Percentiles rank a stretch among this genome's conserved stretches.
Evolutionary conservation across 2,113 vertebrate genomes (phyloP).

Genomic region (Festucalex cinctus): DNA sequence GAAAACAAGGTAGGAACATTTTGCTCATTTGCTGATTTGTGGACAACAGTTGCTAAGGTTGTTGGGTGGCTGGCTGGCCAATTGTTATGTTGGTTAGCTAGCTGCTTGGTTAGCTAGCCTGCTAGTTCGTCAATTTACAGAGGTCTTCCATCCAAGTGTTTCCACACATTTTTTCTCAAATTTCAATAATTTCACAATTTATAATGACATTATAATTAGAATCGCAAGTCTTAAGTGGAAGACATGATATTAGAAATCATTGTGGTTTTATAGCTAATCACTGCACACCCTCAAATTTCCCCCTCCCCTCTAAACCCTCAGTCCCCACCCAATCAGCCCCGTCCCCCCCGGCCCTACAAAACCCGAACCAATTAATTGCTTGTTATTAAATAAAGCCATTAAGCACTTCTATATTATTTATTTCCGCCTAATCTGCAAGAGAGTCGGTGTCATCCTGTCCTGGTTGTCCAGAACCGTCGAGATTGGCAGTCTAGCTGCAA

Average conservation of each 20-base stretch:
- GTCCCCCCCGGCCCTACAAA: neutral
- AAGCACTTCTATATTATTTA: slow-evolving; percentile 4
- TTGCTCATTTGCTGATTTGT: too few species aligned
- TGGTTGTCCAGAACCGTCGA: neutral
- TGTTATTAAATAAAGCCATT: slow-evolving; percentile 12
- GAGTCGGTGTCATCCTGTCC: neutral
- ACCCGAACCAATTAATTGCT: slow-evolving; percentile 10
- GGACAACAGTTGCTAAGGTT: too few species aligned
- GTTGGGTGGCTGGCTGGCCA: too few species aligned
- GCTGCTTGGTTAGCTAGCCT: too few species aligned
- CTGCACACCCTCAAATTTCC: neutral
- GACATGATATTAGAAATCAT: neutral
- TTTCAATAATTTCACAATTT: neutral
- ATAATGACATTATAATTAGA: neutral
- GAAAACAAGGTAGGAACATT: too few species aligned
- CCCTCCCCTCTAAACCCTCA: neutral
- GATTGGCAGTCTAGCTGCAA: neutral
- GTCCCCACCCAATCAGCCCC: slow-evolving; percentile 8
- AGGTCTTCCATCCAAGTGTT: too few species aligned
- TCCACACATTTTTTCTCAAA: neutral
- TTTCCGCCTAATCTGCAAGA: slow-evolving; percentile 2
- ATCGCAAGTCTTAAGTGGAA: neutral
- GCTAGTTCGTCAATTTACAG: too few species aligned
- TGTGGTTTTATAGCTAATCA: neutral
- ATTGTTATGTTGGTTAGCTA: too few species aligned